Evolutionary conservation across 2,797 vertebrate genomes (phyloP).

Genomic region (Geotrypetes seraphini): DNA sequence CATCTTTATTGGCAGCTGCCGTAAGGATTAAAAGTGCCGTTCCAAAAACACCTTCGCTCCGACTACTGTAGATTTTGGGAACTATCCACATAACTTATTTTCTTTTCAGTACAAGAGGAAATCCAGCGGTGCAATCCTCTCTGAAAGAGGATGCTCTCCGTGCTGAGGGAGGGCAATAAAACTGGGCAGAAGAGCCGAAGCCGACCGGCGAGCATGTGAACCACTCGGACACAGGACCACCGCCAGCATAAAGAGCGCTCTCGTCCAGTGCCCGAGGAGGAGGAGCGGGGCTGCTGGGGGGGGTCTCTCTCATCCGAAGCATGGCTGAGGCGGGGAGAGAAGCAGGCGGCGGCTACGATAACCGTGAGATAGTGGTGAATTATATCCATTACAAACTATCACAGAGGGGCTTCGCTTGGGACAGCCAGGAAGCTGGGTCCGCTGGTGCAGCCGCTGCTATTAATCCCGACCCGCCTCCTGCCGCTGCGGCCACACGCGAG

Average conservation of each 20-base stretch:
- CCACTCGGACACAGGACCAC: conserved; percentile 8
- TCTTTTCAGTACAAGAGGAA: no score
- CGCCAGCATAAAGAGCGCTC: conserved; percentile 4
- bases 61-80: no score
- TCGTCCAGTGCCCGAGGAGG: conserved; percentile 10
- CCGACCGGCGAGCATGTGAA: conserved; percentile 7
- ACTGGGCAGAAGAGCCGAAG: no score
- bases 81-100: no score
- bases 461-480: conserved; percentile 11
- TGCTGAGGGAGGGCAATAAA: no score
- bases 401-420: conserved; percentile 82
- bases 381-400: conserved; percentile 93
- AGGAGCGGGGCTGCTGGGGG: not conserved
- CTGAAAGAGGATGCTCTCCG: no score
- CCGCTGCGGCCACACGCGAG: not conserved
- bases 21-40: no score
- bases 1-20: no score
- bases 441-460: conserved; percentile 19
- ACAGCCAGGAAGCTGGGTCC: conserved; percentile 31
- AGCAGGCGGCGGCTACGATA: conserved; percentile 64
- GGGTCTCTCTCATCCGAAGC: no score
- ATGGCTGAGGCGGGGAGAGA: conserved; percentile 63
- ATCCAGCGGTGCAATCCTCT: no score
- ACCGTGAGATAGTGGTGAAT: conserved; percentile 84
- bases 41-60: no score